Evolutionary conservation across 92 coral and sea anemone species (phyloP), one percentile per base, ranked within the genome.

Genomic region (Parazoanthus swiftii): DNA sequence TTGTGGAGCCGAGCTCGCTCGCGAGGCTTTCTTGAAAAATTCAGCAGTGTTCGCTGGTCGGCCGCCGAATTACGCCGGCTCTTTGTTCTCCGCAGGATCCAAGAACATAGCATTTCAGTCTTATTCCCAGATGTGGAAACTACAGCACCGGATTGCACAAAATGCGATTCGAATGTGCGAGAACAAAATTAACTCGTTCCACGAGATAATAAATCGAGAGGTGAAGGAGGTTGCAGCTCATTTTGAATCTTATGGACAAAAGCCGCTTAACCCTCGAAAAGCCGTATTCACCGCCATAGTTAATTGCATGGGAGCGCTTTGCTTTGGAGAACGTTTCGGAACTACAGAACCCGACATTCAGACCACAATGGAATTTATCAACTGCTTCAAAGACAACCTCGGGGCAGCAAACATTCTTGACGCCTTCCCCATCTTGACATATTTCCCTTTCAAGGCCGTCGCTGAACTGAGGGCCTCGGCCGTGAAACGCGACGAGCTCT

Each of bases 381-480:
- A 86, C 11, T 84, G 92, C 54, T 96, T 96, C 54, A 86, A 85
- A 18, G 90, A 94, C 66, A 91, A 93, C 14, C 95, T 96, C 10
- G 95, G 93, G 9, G 94, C 98, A 2, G 94, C 96, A 29, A 93
- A 91, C 77, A 79, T 93, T 10, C 89, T 94, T 20, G 98, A 96
- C 81, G 90, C 95, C 9, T 96, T 96, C 35, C 98, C 98, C 0
- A 70, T 95, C 65, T 72, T 96, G 39, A 91, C 91, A 46, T 85
- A 86, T 33, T 73, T 96, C 58, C 98, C 97, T 36, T 84, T 94
- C 76, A 72, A 70, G 33, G 83, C 93, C 50, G 88, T 96, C 37
- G 81, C 85, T 88, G 80, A 92, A 23, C 88, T 92, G 35, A 46
- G 72, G 59, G 65, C 51, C 9, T 89, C 95, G 2, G 92, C 82